These are phyloP conservation scores for Pandemis corylana DNA, from an alignment of 2,888 invertebrate species.

Conservation along the genomic window DNA sequence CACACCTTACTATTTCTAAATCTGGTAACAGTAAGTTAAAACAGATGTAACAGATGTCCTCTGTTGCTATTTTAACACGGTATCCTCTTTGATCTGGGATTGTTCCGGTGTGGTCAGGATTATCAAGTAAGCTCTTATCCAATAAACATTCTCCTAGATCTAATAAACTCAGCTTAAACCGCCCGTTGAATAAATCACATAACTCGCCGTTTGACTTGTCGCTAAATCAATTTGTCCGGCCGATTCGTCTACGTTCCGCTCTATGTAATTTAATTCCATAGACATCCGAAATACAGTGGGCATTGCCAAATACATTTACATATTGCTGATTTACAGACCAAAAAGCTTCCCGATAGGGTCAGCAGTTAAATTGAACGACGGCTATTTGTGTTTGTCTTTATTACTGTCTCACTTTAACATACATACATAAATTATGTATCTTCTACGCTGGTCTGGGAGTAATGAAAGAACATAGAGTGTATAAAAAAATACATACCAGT, in stretches of 20 bases:
- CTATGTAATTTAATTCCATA: conserved; percentile 11
- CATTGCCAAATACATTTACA: conserved; percentile 25
- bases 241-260: conserved; percentile 8
- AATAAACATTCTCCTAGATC: conserved; percentile 6
- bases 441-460: too few relatives aligned
- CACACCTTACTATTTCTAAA: too few relatives aligned
- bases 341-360: not conserved
- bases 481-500: too few relatives aligned
- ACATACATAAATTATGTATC: too few relatives aligned
- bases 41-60: too few relatives aligned
- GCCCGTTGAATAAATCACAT: conserved; percentile 27
- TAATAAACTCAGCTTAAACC: conserved; percentile 1
- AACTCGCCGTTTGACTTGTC: conserved; percentile 29
- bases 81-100: too few relatives aligned
- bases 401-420: too few relatives aligned
- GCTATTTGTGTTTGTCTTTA: not conserved
- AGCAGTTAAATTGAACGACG: not conserved
- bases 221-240: conserved; percentile 30
- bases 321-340: conserved; percentile 15
- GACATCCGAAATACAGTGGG: not conserved
- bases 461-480: too few relatives aligned
- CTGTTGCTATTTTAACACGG: too few relatives aligned
- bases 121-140: not conserved
- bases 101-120: not conserved
- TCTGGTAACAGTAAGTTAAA: too few relatives aligned